Evolutionary conservation across 2,797 vertebrate species (phyloP), one percentile per base, ranked within the genome.

Genomic region (Lateolabrax maculatus): DNA sequence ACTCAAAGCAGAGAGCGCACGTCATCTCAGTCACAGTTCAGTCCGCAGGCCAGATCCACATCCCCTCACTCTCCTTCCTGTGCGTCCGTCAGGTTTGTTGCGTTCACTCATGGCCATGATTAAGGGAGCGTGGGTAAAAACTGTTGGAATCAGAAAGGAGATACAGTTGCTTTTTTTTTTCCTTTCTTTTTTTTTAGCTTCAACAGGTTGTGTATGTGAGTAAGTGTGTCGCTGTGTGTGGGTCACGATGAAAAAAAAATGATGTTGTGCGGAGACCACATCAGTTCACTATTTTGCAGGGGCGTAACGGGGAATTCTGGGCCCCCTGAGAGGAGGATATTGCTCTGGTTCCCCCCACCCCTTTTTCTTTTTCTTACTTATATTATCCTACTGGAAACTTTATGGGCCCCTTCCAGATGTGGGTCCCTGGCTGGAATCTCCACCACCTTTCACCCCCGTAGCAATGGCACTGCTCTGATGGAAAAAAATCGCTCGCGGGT

Each of bases 1-100:
- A 93, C 92, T 93, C 86, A 88, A 93, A 89, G 82, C 78, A 83
- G 84, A 88, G 90, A 91, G 84, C 80, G 83, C 87, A 77, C 82
- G 65, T 79, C 91, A 88, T 85, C 84, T 84, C 89, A 84, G 81
- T 79, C 81, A 78, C 89, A 87, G 82, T 87, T 86, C 84, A 86
- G 89, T 90, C 84, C 83, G 75, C 89, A 81, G 90, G 90, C 88
- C 93, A 90, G 92, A 93, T 80, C 87, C 84, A 68, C 85, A 29
- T 62, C 86, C 75, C 57, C 70, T 52, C 76, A 68, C 75, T 71
- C 56, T 77, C 71, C 60, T 70, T 71, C 34, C 62, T 61, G 60
- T 87, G 79, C 29, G 65, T 87, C 53, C 25, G 41, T 85, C 86
- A 66, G 58, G 84, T 85, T 64, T 84, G 68, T 87, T 73, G 79